Evolutionary conservation across 2,113 vertebrate species (phyloP).

Genomic region (Aegotheles bennettii): DNA sequence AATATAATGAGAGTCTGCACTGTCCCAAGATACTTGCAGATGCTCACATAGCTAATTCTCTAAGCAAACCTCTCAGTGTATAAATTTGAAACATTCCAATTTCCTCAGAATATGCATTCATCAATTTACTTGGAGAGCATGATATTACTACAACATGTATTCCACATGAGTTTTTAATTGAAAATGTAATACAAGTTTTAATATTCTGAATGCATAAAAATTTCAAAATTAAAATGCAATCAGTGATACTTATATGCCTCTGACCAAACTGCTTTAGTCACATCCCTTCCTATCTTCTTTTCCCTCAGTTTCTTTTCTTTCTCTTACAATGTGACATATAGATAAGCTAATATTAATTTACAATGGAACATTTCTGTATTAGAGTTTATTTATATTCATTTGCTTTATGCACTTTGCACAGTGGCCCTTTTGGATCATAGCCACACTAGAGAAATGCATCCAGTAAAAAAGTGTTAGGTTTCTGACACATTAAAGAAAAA

Average conservation of each 20-base stretch:
- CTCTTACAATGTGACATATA: conserved; percentile 19
- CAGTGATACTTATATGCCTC: conserved; percentile 18
- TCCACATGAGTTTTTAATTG: conserved; percentile 27
- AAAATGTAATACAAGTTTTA: conserved; percentile 38
- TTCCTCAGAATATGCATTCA: not conserved
- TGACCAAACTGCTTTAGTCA: not conserved
- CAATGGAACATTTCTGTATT: not conserved
- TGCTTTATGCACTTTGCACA: not conserved
- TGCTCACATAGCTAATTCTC: not conserved
- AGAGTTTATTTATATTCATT: conserved; percentile 28
- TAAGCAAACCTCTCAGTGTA: not conserved
- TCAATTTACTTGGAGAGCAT: not conserved
- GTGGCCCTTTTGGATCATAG: not conserved
- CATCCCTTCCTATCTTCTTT: conserved; percentile 19
- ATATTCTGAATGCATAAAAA: conserved; percentile 32
- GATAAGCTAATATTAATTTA: conserved; percentile 47
- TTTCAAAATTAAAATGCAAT: not conserved
- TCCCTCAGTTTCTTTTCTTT: conserved; percentile 26
- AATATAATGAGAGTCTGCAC: not conserved
- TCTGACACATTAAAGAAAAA: not conserved
- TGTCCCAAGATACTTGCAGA: not conserved
- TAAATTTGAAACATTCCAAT: conserved; percentile 11
- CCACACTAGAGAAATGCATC: not conserved
- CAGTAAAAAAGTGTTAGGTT: not conserved
- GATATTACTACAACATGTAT: not conserved